Conservation (phyloP, 2,113 vertebrate species). For the Lepidothrix coronata region DNA sequence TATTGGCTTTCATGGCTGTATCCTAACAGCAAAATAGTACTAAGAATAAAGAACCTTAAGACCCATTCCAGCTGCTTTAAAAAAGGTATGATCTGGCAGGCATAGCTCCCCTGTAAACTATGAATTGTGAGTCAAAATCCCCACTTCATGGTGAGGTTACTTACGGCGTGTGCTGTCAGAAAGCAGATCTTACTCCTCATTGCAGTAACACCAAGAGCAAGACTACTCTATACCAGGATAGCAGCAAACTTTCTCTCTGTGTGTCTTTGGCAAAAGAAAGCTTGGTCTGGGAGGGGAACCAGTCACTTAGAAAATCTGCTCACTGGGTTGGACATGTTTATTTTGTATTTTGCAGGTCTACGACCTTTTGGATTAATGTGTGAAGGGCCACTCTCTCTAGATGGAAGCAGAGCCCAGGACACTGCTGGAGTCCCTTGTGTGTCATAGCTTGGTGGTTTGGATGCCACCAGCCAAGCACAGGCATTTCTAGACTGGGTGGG, state of each 20-base stretch:
- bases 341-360: neutral
- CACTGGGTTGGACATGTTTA: accelerated
- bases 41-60: slow-evolving; percentile 49
- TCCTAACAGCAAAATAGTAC: slow-evolving; percentile 32
- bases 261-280: neutral
- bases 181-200: neutral
- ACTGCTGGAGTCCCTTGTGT: neutral
- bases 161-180: accelerated
- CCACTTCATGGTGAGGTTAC: neutral
- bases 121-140: neutral
- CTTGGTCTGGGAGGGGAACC: too few species aligned
- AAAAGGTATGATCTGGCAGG: slow-evolving; percentile 13
- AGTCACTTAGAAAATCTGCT: neutral
- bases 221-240: neutral
- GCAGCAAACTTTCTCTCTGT: neutral
- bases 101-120: neutral
- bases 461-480: neutral
- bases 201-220: neutral
- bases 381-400: neutral
- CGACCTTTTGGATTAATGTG: neutral
- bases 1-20: slow-evolving; percentile 40
- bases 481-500: neutral
- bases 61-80: neutral
- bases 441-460: accelerated
- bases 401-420: neutral